Base-by-base conservation (phyloP, 2,888 invertebrate species). In the Digitonthophagus gazella region DNA sequence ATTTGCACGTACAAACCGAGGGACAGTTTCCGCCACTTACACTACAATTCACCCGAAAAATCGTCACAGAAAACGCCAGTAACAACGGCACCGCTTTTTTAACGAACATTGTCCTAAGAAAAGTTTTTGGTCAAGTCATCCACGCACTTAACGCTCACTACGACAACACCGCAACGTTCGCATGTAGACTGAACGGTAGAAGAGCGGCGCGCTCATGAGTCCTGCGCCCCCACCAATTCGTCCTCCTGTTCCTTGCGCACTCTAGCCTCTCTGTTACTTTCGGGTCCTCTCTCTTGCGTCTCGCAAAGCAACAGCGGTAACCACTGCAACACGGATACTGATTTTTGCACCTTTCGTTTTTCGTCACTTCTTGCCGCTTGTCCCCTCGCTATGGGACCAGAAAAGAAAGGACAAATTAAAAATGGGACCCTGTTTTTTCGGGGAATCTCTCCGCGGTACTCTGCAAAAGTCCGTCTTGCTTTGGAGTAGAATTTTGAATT, bases 1-100 rank as follows among this genome's bases (percentile, higher is more conserved):
- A 96, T 84, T 95, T 96, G 85, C 96, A 96, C 78, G 89, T 88
- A 84, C 96, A 96, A 76, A 90, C 90, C 58, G 87, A 86, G 70
- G 93, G 93, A 77, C 92, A 92, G 74, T 87, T 86, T 74, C 87
- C 88, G 72, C 87, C 85, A 58, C 28, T 28, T 74, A 86, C 85
- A 69, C 86, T 85, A 71, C 84, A 79, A 69, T 76, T 74, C 65
- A 74, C 72, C 54, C 73, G 74, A 66, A 76, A 55, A 64, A 74
- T 67, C 71, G 65, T 65, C 65, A 55, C 64, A 20, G 15, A 28
- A 22, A 15, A 19, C n/a, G n/a, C 18, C 58, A 58, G 16, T 15
- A 58, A 14, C 16, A 58, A 11, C 20, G n/a, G 16, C 18, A 18
- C 20, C 15, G 65, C 54, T 28, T 22, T 55, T 54, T 65, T 15